Percentiles rank a stretch among this genome's conserved stretches.
Evolutionary conservation across 2,888 invertebrate genomes (phyloP).

Genomic region (Galerucella pusilla): DNA sequence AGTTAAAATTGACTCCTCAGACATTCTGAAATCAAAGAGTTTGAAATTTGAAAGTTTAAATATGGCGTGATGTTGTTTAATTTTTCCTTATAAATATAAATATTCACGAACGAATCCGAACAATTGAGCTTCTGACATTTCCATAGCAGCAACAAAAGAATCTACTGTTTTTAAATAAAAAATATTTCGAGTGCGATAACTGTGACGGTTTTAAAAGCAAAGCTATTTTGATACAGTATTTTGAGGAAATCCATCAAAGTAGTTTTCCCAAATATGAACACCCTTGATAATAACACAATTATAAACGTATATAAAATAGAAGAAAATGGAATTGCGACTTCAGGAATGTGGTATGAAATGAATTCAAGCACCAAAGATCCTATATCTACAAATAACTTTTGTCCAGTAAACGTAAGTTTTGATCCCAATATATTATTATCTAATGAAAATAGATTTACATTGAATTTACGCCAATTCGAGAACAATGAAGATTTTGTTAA

Average conservation of each 20-base stretch:
- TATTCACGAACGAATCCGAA: not conserved
- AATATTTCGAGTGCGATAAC: slow-evolving; percentile 31
- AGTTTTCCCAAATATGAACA: slow-evolving; percentile 56
- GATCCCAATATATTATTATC: slow-evolving; percentile 26
- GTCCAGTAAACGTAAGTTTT: slow-evolving; percentile 47
- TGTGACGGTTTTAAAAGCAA: slow-evolving; percentile 49
- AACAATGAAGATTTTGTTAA: slow-evolving; percentile 33
- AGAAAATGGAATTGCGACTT: slow-evolving; percentile 53
- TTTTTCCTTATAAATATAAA: not conserved
- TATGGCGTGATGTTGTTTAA: not conserved
- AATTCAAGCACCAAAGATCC: slow-evolving; percentile 56
- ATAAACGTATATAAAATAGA: slow-evolving; percentile 56
- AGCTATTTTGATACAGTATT: slow-evolving; percentile 58
- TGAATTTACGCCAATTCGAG: slow-evolving; percentile 37
- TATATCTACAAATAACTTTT: slow-evolving; percentile 52
- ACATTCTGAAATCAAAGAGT: too few species aligned
- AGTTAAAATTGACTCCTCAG: too few species aligned
- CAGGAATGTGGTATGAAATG: slow-evolving; percentile 52
- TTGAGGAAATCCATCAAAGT: slow-evolving; percentile 54
- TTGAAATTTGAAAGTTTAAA: not conserved
- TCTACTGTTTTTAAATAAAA: slow-evolving; percentile 34
- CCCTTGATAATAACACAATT: slow-evolving; percentile 55
- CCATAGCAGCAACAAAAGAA: slow-evolving; percentile 5
- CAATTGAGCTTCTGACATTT: slow-evolving; percentile 10
- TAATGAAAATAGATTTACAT: slow-evolving; percentile 36